A percentile compares a stretch with the other conserved stretches of the same genome.
Evolutionary conservation across 2,797 vertebrate species (phyloP).

Genomic region (Cyclopterus lumpus): DNA sequence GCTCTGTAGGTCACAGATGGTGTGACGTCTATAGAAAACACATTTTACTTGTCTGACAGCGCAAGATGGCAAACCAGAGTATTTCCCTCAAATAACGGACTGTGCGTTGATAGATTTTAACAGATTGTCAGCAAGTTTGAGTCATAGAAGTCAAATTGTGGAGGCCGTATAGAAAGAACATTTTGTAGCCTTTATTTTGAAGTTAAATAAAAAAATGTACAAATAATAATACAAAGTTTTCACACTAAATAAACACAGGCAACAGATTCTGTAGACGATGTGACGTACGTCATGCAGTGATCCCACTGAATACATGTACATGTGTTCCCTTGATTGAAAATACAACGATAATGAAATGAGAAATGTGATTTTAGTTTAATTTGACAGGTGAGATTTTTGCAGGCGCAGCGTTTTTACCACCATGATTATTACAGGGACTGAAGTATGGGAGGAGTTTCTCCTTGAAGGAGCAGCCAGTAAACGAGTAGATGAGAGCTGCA

Average conservation of each 20-base stretch:
- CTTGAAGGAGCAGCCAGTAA: conserved; percentile 26
- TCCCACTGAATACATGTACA: not conserved
- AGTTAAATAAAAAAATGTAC: too few species aligned
- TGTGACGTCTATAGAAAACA: not conserved
- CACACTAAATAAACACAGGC: not conserved
- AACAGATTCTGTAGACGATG: not conserved
- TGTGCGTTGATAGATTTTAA: too few species aligned
- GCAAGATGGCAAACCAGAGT: too few species aligned
- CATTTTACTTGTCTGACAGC: not conserved
- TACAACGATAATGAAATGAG: not conserved
- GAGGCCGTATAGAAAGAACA: too few species aligned
- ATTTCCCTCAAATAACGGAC: too few species aligned
- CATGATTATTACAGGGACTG: accelerated
- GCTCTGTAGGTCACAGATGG: not conserved
- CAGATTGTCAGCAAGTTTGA: too few species aligned
- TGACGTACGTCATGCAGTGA: too few species aligned
- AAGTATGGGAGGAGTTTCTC: conserved; percentile 15
- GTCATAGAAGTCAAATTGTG: too few species aligned
- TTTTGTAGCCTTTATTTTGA: too few species aligned
- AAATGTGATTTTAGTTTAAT: not conserved
- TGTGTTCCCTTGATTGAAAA: not conserved
- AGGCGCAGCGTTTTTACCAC: conserved; percentile 2
- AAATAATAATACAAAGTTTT: too few species aligned
- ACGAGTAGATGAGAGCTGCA: conserved; percentile 29
- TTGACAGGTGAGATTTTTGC: not conserved